A percentile compares a stretch with the other conserved stretches of the same genome.
Conservation (phyloP, 64 coral and sea anemone genomes). For the Platygyra sinensis region DNA sequence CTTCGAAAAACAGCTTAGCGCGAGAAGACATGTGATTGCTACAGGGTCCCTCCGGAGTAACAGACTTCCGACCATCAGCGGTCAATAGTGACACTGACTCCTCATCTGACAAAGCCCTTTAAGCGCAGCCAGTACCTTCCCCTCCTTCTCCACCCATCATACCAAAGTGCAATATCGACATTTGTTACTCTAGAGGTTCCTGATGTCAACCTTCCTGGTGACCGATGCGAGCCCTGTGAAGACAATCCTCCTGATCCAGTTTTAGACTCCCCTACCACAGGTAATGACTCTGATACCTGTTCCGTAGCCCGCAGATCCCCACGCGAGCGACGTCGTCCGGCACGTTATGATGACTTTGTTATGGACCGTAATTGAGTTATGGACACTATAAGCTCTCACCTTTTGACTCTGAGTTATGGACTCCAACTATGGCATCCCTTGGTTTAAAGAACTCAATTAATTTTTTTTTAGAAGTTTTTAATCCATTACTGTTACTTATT, state of each 20-base stretch:
- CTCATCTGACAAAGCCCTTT: background rate
- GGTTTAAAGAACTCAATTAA: background rate
- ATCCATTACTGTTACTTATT: background rate
- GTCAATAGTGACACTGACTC: background rate
- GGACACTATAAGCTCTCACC: too few relatives aligned
- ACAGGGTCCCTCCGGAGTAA: slow-evolving; percentile 18
- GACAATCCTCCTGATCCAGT: background rate
- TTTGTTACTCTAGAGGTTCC: too few relatives aligned
- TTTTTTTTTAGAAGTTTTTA: background rate
- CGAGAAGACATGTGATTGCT: slow-evolving; percentile 41
- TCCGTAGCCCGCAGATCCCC: background rate
- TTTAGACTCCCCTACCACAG: background rate
- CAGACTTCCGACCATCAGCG: background rate
- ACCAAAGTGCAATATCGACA: background rate
- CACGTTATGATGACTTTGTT: too few relatives aligned
- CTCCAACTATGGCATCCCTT: too few relatives aligned
- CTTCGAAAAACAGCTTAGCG: slow-evolving; percentile 29
- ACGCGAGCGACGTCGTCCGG: background rate
- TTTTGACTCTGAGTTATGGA: too few relatives aligned
- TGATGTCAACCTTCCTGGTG: too few relatives aligned
- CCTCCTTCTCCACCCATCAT: slow-evolving; percentile 9
- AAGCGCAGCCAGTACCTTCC: background rate
- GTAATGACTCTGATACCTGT: background rate
- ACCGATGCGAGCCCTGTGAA: background rate
- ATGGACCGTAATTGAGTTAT: too few relatives aligned